Evolutionary conservation across 2,888 invertebrate species (phyloP), one percentile per base, ranked within the genome.

Genomic region (Pilophorus perplexus): DNA sequence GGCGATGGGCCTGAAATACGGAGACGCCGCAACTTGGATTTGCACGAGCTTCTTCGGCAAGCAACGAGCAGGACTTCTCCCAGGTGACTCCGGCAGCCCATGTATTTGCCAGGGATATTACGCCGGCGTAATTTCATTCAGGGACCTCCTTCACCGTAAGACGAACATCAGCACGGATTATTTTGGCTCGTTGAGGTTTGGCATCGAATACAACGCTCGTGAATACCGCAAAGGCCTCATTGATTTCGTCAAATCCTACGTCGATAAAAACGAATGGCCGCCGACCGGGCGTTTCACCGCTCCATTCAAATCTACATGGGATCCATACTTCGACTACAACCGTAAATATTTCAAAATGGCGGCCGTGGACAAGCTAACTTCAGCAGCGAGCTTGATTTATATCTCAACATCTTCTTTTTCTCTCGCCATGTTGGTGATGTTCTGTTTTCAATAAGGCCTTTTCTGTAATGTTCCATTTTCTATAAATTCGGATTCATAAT

Each of bases 21-120:
- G 12, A 33, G 33, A 33, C 6, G 6, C 12, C 33, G 33, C 33
- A 6, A 18, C 54, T 14, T 54, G 54, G 54, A 18, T 1, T 3
- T 54, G 54, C 37, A 14, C 33, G 3, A 37, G 33, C 1, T 54
- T 38, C n/a, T 55, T 55, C 22, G 55, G 55, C 3, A 37, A 38
- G 22, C 22, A 55, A 12, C 20, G 55, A 6, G 38, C 20, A 1
- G 1, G 10, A 10, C 12, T 5, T 14, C 18, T 33, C 1, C 38
- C 20, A 8, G 55, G 38, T 3, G 55, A 55, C 22, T 55, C 55
- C 1, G 55, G 55, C 14, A n/a, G 38, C 12, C 55, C 38, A 2
- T 20, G 33, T 3, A 22, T 6, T 3, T 55, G 55, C 20, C n/a
- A 14, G 8, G 14, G 12, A 4, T 10, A 22, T 3, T 38, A 55